These are phyloP conservation scores for Apocrypta bakeri DNA, from an alignment of 1,140 invertebrate genomes.

Conservation along the genomic window DNA sequence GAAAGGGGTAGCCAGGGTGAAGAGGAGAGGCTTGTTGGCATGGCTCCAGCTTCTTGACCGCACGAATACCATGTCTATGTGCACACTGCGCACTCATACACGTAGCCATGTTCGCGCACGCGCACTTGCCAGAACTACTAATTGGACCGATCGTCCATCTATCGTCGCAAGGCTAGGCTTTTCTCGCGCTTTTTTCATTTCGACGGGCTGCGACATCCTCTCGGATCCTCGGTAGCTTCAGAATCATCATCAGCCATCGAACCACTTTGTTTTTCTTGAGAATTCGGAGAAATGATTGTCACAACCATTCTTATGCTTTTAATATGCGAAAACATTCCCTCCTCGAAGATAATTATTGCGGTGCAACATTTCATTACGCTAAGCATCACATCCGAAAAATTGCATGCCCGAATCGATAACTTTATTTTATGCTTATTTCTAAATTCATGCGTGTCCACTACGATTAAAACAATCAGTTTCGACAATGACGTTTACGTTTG, in stretches of 20 bases:
- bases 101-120: background rate
- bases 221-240: background rate
- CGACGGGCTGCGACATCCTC: background rate
- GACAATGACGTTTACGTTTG: too few species aligned
- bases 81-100: background rate
- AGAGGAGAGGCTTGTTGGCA: constrained; percentile 12
- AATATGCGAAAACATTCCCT: too few species aligned
- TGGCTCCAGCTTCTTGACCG: constrained; percentile 32
- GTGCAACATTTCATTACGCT: too few species aligned
- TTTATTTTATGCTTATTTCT: too few species aligned
- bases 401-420: too few species aligned
- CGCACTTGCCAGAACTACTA: background rate
- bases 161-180: background rate
- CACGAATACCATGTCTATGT: background rate
- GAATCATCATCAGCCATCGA: too few species aligned
- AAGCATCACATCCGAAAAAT: too few species aligned
- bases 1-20: constrained; percentile 34
- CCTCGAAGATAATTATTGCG: too few species aligned
- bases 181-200: background rate
- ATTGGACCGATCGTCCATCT: constrained; percentile 44
- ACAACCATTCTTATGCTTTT: too few species aligned
- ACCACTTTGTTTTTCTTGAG: background rate
- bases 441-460: too few species aligned
- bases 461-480: too few species aligned
- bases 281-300: background rate